Base-by-base conservation (phyloP, 2,888 invertebrate species). In the Cataglyphis altisquamis region DNA sequence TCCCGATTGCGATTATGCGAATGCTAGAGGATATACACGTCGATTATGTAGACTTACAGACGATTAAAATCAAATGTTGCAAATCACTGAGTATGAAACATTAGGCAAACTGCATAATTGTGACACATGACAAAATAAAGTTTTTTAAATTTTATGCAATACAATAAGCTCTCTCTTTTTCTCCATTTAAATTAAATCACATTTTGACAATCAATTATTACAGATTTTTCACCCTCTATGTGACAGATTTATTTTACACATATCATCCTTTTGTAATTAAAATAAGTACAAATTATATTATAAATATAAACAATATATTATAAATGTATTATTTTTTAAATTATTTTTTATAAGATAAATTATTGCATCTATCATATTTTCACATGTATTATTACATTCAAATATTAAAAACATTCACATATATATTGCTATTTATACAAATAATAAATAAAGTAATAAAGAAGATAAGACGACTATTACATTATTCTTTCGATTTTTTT, bases 51-150 rank as follows among this genome's bases (percentile, higher is more conserved):
- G 32, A 32, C 32, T 32, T 32, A 3, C 25, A 18, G 29, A 45
- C n/a, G 9, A 73, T 32, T 73, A 32, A 57, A 73, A 62, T 45
- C 1, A 62, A 74, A 73, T 29, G 15, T 57, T 8, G 18, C 25
- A 32, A 41, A 10, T 32, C 18, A 32, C 8, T 52, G 39, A 5
- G 12, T 6, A 18, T 25, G 6, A n/a, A 45, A 0, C 45, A 15
- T 29, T 21, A 12, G 1, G 1, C 3, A 29, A 60, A 41, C 10
- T 29, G 62, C 15, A 32, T 29, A 29, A 62, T 60, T 41, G 29
- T n/a, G 15, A 45, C 0, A 8, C 45, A 10, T 29, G 9, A 60
- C 5, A 10, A 15, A 6, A 39, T 18, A n/a, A 45, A 25, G 41
- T 1, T 25, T 15, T 39, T 41, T 41, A 9, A 21, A 60, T 15